Evolutionary conservation across 37 sponge, comb jelly and placozoan genomes (phyloP), one percentile per base, ranked within the genome.

Genomic region (Agelas oroides): DNA sequence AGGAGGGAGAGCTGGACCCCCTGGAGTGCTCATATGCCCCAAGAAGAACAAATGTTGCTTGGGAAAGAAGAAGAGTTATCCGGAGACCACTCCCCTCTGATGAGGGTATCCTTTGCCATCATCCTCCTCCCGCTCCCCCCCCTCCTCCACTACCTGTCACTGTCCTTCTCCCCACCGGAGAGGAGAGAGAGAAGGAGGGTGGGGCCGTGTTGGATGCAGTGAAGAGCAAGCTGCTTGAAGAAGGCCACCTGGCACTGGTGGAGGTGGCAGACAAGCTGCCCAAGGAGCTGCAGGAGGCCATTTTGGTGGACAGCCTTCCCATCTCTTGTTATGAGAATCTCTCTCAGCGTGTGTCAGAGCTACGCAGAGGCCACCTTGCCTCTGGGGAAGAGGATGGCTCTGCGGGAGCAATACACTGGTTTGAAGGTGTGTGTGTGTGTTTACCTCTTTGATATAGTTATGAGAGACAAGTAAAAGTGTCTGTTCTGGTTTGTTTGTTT

Each of bases 391-490:
- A 66, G 0, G 96, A 96, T 33, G 32, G 68, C 34, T 74, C 70
- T 18, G 67, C 72, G 14, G 89, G 91, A 20, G 82, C 93, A 21
- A 80, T 96, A 5, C 96, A 96, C 79, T 90, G 91, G 86, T 85
- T 88, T 63, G 84, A 88, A 78, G 89, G 91, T 85, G 77, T 52
- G 83, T n/a, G 46, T 46, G 46, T 46, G 8, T 46, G 46, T 46
- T 46, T 12, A 8, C 8, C 6, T 46, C 46, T n/a, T n/a, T n/a
- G n/a, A n/a, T n/a, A n/a, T n/a, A n/a, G n/a, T n/a, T n/a, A n/a
- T n/a, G n/a, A n/a, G n/a, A n/a, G n/a, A n/a, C n/a, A n/a, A 46
- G 46, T 8, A 8, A 8, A 46, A 46, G 46, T 46, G 46, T 8
- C 46, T 46, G 46, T 3, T 46, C 6, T 46, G 3, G 46, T 3